Conservation (phyloP, 2,797 vertebrate species). For the Gallinago solitaria region DNA sequence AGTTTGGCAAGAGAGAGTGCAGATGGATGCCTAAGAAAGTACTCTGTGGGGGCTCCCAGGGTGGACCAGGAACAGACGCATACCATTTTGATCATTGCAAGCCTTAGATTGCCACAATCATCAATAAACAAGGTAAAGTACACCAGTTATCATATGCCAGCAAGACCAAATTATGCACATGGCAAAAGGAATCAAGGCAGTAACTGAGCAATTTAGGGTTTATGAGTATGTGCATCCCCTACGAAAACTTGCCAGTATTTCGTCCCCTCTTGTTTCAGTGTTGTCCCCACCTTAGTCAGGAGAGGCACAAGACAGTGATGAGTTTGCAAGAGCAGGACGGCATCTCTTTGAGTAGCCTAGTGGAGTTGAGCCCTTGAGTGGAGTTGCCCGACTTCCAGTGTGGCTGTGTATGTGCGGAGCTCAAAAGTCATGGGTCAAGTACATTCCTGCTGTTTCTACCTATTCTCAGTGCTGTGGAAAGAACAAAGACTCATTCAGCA, state of each 20-base stretch:
- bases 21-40: background rate
- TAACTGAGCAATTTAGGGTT: background rate
- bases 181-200: background rate
- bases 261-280: background rate
- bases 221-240: background rate
- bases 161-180: background rate
- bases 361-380: background rate
- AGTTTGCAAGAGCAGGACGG: background rate
- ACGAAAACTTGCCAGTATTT: background rate
- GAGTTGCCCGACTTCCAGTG: background rate
- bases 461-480: background rate
- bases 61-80: background rate
- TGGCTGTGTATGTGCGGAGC: accelerated
- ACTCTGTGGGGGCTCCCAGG: background rate
- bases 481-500: background rate
- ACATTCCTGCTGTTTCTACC: background rate
- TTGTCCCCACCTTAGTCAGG: background rate
- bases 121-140: background rate
- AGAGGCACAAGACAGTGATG: background rate
- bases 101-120: background rate
- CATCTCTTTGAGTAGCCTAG: background rate
- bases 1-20: background rate
- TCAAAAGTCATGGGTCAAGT: background rate
- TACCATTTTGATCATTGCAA: background rate
- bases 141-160: background rate